Percentiles rank a stretch among this genome's conserved stretches.
Evolutionary conservation across 2,888 invertebrate species (phyloP).

Genomic region (Merodon equestris): DNA sequence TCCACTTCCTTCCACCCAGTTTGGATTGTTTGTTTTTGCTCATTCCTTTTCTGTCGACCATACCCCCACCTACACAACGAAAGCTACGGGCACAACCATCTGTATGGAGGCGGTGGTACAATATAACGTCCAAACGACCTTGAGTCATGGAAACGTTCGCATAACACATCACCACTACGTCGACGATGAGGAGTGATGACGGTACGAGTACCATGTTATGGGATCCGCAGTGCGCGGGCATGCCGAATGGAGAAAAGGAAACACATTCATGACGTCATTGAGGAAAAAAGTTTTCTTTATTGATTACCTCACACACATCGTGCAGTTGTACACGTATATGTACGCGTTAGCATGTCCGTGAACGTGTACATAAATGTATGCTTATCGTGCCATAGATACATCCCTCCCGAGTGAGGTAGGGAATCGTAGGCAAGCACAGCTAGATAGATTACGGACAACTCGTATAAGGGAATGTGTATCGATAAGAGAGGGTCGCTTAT

Average conservation of each 20-base stretch:
- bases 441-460: too few relatives aligned
- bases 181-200: neutral
- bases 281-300: conserved; percentile 35
- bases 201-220: neutral
- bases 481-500: conserved; percentile 8
- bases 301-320: conserved; percentile 62
- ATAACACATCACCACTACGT: neutral
- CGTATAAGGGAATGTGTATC: too few relatives aligned
- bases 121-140: conserved; percentile 57
- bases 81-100: too few relatives aligned
- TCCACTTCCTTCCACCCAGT: too few relatives aligned
- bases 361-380: too few relatives aligned
- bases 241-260: neutral
- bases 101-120: neutral
- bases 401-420: too few relatives aligned
- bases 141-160: conserved; percentile 40
- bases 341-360: neutral
- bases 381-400: too few relatives aligned
- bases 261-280: conserved; percentile 55
- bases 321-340: neutral
- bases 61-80: too few relatives aligned
- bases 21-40: too few relatives aligned
- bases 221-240: too few relatives aligned
- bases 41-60: too few relatives aligned
- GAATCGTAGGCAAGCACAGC: too few relatives aligned